Base-by-base conservation (phyloP, 2,113 vertebrate species). In the Anser cygnoides region DNA sequence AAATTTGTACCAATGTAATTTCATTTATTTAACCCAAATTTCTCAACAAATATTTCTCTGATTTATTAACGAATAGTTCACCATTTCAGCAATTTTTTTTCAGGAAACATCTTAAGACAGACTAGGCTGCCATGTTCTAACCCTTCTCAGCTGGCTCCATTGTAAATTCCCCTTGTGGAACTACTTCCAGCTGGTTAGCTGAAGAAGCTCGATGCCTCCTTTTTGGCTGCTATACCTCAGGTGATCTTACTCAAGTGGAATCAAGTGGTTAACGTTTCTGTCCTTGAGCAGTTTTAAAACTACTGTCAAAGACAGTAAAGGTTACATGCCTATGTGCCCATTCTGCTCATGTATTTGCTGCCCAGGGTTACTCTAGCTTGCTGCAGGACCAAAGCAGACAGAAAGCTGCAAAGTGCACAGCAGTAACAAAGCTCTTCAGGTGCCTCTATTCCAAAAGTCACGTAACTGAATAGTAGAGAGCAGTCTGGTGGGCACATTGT, bases 161-260 rank as follows among this genome's bases (percentile, higher is more conserved):
- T 71, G 2, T 39, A 74, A 65, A 65, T 77, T 92, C 49, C 52
- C 86, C 41, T 58, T 28, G 35, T 74, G 75, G 55, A 88, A 90
- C 96, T n/a, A 87, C 26, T 78, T 62, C 59, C 10, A 74, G 75
- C 50, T 82, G 58, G 77, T 95, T 49, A 93, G 46, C 68, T 90
- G 29, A 9, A 65, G 87, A 93, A 86, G 65, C 52, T 71, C 65
- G 50, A 2, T 26, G 17, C 44, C 54, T 19, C 9, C n/a, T 35
- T 62, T 86, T 41, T 73, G 43, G 46, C n/a, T 92, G 76, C 41
- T 62, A 21, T 44, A 59, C n/a, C n/a, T 84, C 68, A 78, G 50
- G 50, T 85, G 55, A 31, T 59, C 70, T 88, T 50, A 70, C 28
- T 67, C 35, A 18, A 44, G 44, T 76, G 35, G 35, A 75, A 63